Conservation (phyloP, 2,888 invertebrate genomes). For the Nudaria mundana region DNA sequence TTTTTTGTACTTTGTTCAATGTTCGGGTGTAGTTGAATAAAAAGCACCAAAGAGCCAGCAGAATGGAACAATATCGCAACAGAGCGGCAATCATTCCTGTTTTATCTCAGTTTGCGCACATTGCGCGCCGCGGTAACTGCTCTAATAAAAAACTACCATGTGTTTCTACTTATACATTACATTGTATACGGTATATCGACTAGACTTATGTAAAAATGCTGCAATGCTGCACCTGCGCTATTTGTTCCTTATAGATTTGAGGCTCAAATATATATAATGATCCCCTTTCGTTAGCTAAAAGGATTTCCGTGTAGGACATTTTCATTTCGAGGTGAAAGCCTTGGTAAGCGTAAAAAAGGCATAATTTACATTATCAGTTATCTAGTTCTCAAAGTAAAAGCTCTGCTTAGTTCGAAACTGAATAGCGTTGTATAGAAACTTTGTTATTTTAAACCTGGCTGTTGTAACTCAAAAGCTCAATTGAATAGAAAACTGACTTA, state of each 20-base stretch:
- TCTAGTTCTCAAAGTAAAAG: too few species aligned
- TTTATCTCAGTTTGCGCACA: slow-evolving; percentile 78
- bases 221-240: slow-evolving; percentile 36
- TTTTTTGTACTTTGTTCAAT: slow-evolving; percentile 49
- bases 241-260: slow-evolving; percentile 30
- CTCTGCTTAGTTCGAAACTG: too few species aligned
- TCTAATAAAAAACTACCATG: slow-evolving; percentile 74
- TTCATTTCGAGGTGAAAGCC: slow-evolving; percentile 1
- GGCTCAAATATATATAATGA: slow-evolving; percentile 27
- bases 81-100: slow-evolving; percentile 77
- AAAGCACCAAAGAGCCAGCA: slow-evolving; percentile 55
- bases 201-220: slow-evolving; percentile 10
- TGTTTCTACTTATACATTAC: slow-evolving; percentile 38
- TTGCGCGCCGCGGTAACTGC: slow-evolving; percentile 67
- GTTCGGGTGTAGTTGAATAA: slow-evolving; percentile 60
- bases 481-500: slow-evolving; percentile 8
- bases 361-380: neutral
- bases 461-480: slow-evolving; percentile 3
- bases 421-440: neutral
- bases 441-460: neutral
- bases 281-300: slow-evolving; percentile 11
- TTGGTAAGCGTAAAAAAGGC: neutral
- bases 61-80: slow-evolving; percentile 73
- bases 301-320: slow-evolving; percentile 6
- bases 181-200: slow-evolving; percentile 14